Evolutionary conservation across 2,113 vertebrate genomes (phyloP), one percentile per base, ranked within the genome.

Genomic region (Pterophyllum scalare): DNA sequence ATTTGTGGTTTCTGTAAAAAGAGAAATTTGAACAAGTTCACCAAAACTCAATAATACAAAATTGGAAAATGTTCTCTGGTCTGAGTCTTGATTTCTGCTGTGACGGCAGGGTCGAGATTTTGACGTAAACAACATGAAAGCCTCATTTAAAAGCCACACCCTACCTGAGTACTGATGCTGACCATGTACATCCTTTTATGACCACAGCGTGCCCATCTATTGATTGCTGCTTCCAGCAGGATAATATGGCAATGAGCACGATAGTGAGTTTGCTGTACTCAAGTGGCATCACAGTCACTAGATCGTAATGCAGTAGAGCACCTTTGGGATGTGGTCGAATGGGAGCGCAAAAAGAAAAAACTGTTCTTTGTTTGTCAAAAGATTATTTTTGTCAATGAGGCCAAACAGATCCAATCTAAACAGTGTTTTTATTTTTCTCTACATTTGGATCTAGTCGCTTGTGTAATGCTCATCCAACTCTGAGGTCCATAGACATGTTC

Each of bases 401-500:
- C 3, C 2, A 49, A 17, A 76, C 9, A 22, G 43, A 46, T 10
- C 3, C 38, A 35, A 26, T 20, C 31, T 35, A 75, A 75, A 57
- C 35, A 1, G 0, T 22, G 5, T 31, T 35, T 59, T 3, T 17
- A n/a, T 17, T 61, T 2, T 14, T 43, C 10, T 61, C 4, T 8
- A 5, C 70, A 3, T 74, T 11, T 54, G 57, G 6, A 70, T 77
- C 1, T 56, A 99, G 98, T 85, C 98, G 98, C 4, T 95, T 99
- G 81, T 99, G 97, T 91, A 96, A 95, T 0, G 97, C 96, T 52
- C 96, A 98, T 84, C 97, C 98, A 28, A 99, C 97, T 0, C 92
- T 99, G 91, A 97, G 95, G 88, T 91, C 95, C 84, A 99, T 99
- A 0, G 98, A 99, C 94, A 99, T 99, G 98, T 99, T 99, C 94